Evolutionary conservation across 1,140 invertebrate species (phyloP), one percentile per base, ranked within the genome.

Genomic region (Ips nitidus): DNA sequence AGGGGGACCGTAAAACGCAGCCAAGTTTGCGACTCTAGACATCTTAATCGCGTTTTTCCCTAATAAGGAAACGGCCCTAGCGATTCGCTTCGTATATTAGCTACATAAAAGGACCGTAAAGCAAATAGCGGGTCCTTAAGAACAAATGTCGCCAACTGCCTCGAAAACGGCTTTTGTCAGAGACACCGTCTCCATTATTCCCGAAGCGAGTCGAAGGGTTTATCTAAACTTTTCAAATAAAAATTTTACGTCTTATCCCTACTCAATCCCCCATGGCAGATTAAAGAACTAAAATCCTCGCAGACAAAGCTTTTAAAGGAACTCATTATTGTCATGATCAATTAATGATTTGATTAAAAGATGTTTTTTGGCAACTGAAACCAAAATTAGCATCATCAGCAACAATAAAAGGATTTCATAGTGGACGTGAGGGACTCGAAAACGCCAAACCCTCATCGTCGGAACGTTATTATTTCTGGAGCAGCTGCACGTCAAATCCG

Each of bases 101-200:
- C 67, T 64, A 69, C 43, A 69, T 69, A 69, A 69, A 69, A 69
- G 50, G n/a, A 45, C 57, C 41, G 53, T 69, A 63, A 69, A 69
- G 40, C 59, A 69, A 69, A 69, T 69, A 63, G 57, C 59, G 36
- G 40, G 59, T 57, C 60, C 60, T 69, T 69, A 63, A 40, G 53
- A 58, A 62, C 67, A 69, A 69, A 69, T 69, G 67, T 69, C 50
- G 60, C 67, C 59, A 69, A 69, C 60, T 58, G 67, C 52, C 61
- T 58, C 39, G 59, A 57, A 63, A 62, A 64, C 41, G 52, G 41
- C 42, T 40, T 43, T 66, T 60, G 6, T 53, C 38, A 41, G 38
- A 6, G 56, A 42, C 58, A 68, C 41, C 52, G 41, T 60, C 45
- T 50, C 45, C 45, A 50, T 50, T 50, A 50, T 50, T 50, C 45